These are phyloP conservation scores for Cygnus olor DNA, from an alignment of 2,797 vertebrate species.

Conservation along the genomic window DNA sequence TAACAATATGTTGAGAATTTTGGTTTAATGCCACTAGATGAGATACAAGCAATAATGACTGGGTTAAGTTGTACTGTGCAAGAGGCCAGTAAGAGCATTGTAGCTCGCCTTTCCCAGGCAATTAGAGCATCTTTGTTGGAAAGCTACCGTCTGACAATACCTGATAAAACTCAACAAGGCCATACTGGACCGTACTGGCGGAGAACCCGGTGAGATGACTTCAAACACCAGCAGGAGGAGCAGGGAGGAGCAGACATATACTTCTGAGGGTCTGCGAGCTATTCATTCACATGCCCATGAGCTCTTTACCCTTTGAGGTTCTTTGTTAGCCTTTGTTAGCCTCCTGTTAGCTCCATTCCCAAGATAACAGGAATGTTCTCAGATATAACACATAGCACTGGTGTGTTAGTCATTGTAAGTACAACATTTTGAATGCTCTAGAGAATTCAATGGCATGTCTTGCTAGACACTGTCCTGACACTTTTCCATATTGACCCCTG, in stretches of 20 bases:
- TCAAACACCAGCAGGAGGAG: not conserved
- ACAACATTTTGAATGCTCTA: not conserved
- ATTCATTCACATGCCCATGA: fast-evolving
- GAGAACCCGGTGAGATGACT: not conserved
- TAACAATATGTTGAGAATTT: not conserved
- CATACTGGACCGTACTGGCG: not conserved
- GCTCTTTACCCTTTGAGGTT: not conserved
- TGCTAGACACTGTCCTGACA: not conserved
- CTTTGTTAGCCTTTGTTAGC: not conserved
- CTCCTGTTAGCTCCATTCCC: not conserved
- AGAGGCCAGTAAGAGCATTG: not conserved
- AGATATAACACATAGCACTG: not conserved
- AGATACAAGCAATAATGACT: not conserved
- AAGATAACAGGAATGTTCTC: not conserved
- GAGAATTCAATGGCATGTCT: not conserved
- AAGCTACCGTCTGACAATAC: not conserved
- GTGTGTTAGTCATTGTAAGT: not conserved
- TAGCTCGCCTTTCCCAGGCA: not conserved
- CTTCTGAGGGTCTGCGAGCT: not conserved
- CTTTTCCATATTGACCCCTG: not conserved
- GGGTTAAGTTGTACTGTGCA: not conserved
- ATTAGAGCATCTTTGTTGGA: not conserved
- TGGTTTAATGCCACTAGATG: not conserved
- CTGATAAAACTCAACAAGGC: not conserved
- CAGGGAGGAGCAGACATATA: not conserved